Evolutionary conservation across 2,888 invertebrate species (phyloP), one percentile per base, ranked within the genome.

Genomic region (Himalopsyche anomala): DNA sequence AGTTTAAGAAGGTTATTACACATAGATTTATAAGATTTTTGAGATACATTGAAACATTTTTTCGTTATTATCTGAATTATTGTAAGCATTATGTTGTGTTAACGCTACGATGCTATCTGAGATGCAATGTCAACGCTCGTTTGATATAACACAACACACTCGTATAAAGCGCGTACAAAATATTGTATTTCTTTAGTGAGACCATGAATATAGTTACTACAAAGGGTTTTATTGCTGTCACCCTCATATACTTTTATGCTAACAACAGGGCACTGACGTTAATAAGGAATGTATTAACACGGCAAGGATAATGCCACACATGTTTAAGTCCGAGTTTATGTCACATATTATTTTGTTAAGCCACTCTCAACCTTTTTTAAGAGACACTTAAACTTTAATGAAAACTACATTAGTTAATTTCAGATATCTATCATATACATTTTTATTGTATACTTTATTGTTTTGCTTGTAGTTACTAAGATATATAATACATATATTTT

Each of bases 251-350:
- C 74, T 83, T 69, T 74, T 51, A 40, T 54, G 82, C 82, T 82
- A 82, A 82, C 82, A 56, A 82, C 55, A 54, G 55, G 55, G 40
- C 74, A 74, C 74, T 74, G 74, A 74, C 74, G 55, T 83, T 51
- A 83, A 83, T 83, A 83, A 83, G 69, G 55, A 83, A 83, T 83
- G 83, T 83, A 83, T 83, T 83, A 83, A 69, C 83, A 42, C 19
- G 74, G 42, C 83, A 51, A 83, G 83, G 74, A 51, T 69, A 74
- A 83, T 83, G 83, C 83, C 83, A 83, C 83, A 83, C 83, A 83
- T 83, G 83, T 74, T 83, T 38, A 38, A 74, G 74, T 74, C 74
- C 74, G 74, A 74, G 74, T 74, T 74, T 74, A 28, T 74, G 74
- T 74, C 74, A 74, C 74, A 74, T 74, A 74, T 38, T 74, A 74